Conservation (phyloP, 53 echinoderm and acorn worm species). For the Hippasteria phrygiana region DNA sequence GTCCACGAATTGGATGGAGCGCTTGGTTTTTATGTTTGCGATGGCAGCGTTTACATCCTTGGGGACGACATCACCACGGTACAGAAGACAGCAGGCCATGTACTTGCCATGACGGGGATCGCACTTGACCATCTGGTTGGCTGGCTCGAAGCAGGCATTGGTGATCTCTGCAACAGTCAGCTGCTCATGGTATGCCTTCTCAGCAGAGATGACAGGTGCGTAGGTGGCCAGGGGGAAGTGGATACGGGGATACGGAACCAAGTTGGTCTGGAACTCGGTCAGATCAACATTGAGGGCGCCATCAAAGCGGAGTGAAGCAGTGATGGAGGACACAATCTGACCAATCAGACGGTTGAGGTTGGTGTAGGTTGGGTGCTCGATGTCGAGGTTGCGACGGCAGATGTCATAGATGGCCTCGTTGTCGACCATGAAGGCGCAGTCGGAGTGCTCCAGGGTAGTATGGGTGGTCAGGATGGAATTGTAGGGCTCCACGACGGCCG, state of each 20-base stretch:
- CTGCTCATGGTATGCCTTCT: slow-evolving; percentile 93
- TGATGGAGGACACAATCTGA: slow-evolving; percentile 73
- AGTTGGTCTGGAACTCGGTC: slow-evolving; percentile 72
- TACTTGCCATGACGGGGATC: slow-evolving; percentile 91
- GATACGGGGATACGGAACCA: slow-evolving; percentile 78
- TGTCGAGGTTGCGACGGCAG: slow-evolving; percentile 67
- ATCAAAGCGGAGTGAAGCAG: slow-evolving; percentile 73
- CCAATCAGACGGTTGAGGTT: slow-evolving; percentile 69
- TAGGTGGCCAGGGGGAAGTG: slow-evolving; percentile 77
- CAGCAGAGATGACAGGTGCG: slow-evolving; percentile 86
- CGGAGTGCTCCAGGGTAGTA: slow-evolving; percentile 68
- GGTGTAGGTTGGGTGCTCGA: slow-evolving; percentile 64
- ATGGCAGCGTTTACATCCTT: slow-evolving; percentile 73
- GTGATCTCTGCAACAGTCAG: slow-evolving; percentile 86
- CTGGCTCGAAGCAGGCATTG: slow-evolving; percentile 92
- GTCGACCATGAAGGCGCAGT: slow-evolving; percentile 92
- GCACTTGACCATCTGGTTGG: slow-evolving; percentile 90
- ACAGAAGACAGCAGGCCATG: slow-evolving; percentile 90
- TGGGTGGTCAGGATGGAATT: slow-evolving; percentile 73
- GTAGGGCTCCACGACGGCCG: slow-evolving; percentile 73
- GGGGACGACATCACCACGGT: slow-evolving; percentile 79
- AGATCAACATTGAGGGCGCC: slow-evolving; percentile 68
- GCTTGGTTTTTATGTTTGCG: slow-evolving; percentile 66
- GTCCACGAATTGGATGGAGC: slow-evolving; percentile 73
- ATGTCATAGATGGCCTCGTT: slow-evolving; percentile 90